Percentiles rank a stretch among this genome's conserved stretches.
Conservation (phyloP, 2,888 invertebrate genomes). For the Archips xylosteana region DNA sequence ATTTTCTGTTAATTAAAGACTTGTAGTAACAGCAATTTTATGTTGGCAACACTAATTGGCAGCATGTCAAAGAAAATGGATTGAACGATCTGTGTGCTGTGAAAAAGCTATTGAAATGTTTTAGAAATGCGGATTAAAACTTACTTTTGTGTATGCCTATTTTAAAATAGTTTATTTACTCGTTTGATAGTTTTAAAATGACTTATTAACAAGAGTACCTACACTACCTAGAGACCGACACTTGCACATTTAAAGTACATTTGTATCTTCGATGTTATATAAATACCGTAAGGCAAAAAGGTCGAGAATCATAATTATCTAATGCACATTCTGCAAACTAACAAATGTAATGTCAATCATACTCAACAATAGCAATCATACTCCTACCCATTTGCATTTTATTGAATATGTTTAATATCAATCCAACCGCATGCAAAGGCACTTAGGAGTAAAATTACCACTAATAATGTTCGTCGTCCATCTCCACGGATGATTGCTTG, state of each 20-base stretch:
- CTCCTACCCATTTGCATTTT: neutral
- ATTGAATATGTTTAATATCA: neutral
- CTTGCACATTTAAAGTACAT: too few relatives aligned
- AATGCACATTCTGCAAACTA: neutral
- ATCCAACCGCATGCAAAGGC: neutral
- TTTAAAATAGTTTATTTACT: neutral
- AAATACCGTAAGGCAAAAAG: too few relatives aligned
- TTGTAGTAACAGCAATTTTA: neutral
- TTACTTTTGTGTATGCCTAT: too few relatives aligned
- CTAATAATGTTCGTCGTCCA: neutral
- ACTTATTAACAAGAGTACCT: too few relatives aligned
- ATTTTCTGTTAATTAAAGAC: neutral
- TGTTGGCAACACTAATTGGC: neutral
- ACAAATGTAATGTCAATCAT: neutral
- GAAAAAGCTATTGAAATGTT: neutral
- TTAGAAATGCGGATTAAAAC: conserved; percentile 9
- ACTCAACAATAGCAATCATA: too few relatives aligned
- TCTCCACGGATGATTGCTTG: neutral
- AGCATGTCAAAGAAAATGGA: neutral
- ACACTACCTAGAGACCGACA: too few relatives aligned
- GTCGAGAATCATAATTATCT: neutral
- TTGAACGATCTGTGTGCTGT: neutral
- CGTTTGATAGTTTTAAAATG: too few relatives aligned
- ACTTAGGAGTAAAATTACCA: conserved; percentile 15
- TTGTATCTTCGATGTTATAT: too few relatives aligned